Evolutionary conservation across 2,888 invertebrate genomes (phyloP).

Genomic region (Lithosia quadra): DNA sequence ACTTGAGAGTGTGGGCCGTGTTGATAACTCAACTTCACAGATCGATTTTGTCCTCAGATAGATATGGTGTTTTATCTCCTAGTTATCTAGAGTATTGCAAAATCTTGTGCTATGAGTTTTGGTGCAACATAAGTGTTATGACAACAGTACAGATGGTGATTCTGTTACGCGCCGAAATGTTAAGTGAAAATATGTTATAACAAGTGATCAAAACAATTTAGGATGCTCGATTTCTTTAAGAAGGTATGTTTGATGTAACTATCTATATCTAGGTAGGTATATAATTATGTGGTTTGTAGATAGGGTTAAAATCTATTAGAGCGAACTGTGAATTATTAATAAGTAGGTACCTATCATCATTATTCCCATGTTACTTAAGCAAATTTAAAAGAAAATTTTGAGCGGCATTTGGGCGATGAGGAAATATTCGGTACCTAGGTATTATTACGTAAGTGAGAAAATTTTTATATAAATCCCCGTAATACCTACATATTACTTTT

Average conservation of each 20-base stretch:
- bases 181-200: slow-evolving; percentile 36
- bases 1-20: slow-evolving; percentile 52
- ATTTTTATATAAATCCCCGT: no score
- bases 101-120: slow-evolving; percentile 51
- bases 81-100: slow-evolving; percentile 68
- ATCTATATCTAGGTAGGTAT: slow-evolving; percentile 9
- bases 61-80: slow-evolving; percentile 69
- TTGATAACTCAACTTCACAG: slow-evolving; percentile 61
- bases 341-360: neutral
- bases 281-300: neutral
- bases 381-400: no score
- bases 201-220: slow-evolving; percentile 19
- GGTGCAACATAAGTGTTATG: slow-evolving; percentile 49
- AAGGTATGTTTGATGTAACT: slow-evolving; percentile 50
- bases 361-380: no score
- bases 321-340: neutral
- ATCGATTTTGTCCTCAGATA: slow-evolving; percentile 63
- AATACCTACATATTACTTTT: no score
- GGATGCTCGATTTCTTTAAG: slow-evolving; percentile 53
- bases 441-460: no score
- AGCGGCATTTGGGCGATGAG: no score
- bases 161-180: slow-evolving; percentile 18
- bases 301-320: neutral
- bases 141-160: slow-evolving; percentile 32
- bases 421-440: no score